Percentiles rank a stretch among this genome's conserved stretches.
These are phyloP conservation scores for Odontesthes bonariensis DNA, from an alignment of 2,113 vertebrate species.

Conservation along the genomic window DNA sequence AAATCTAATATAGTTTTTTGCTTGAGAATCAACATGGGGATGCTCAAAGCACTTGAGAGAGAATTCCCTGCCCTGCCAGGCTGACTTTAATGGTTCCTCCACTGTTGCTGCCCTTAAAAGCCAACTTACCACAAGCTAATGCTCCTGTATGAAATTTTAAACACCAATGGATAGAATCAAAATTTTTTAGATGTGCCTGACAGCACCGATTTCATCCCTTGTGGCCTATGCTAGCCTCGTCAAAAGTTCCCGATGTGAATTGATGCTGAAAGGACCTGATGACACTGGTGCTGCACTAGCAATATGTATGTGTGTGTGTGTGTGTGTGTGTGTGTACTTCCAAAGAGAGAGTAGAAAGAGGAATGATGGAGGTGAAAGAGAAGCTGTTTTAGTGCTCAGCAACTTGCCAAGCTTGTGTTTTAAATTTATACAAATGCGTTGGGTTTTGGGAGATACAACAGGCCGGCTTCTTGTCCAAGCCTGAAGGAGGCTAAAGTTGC, in stretches of 20 bases:
- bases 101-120: slow-evolving; percentile 68
- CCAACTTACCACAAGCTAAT: slow-evolving; percentile 75
- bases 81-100: slow-evolving; percentile 48
- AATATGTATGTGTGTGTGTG: slow-evolving; percentile 1
- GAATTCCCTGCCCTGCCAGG: slow-evolving; percentile 52
- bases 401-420: slow-evolving; percentile 61
- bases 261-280: slow-evolving; percentile 67
- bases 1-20: slow-evolving; percentile 49
- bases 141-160: slow-evolving; percentile 77
- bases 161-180: slow-evolving; percentile 66
- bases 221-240: slow-evolving; percentile 56
- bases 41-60: slow-evolving; percentile 41
- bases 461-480: slow-evolving; percentile 16
- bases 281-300: slow-evolving; percentile 54
- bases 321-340: slow-evolving; percentile 17
- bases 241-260: slow-evolving; percentile 63
- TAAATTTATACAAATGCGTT: slow-evolving; percentile 61
- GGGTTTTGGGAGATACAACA: slow-evolving; percentile 31
- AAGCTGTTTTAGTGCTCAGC: slow-evolving; percentile 58
- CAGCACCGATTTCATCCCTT: slow-evolving; percentile 55
- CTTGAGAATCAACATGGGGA: slow-evolving; percentile 52
- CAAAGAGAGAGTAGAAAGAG: slow-evolving; percentile 24
- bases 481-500: slow-evolving; percentile 11
- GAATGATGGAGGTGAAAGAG: slow-evolving; percentile 57
- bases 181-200: slow-evolving; percentile 71